Evolutionary conservation across 1,140 invertebrate species (phyloP).

Genomic region (Cotesia typhae): DNA sequence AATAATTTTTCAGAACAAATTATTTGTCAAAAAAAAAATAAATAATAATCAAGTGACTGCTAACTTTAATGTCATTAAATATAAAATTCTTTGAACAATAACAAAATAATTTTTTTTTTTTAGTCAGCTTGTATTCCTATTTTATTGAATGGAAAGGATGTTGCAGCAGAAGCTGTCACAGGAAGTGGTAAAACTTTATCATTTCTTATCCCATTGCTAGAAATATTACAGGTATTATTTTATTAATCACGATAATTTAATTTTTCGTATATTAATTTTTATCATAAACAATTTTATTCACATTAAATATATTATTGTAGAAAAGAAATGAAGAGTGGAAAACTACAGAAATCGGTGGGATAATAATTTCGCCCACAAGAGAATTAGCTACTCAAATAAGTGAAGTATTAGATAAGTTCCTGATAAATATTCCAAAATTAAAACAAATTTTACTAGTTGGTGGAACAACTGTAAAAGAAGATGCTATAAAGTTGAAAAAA

Average conservation of each 20-base stretch:
- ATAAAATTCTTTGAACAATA: slow-evolving; percentile 5
- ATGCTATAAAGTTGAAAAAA: slow-evolving; percentile 75
- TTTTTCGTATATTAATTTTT: neutral
- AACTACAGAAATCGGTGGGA: slow-evolving; percentile 82
- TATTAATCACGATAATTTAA: slow-evolving; percentile 8
- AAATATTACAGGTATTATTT: slow-evolving; percentile 78
- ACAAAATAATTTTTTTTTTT: neutral
- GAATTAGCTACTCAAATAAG: slow-evolving; percentile 91
- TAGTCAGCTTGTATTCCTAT: slow-evolving; percentile 92
- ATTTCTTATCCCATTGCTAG: slow-evolving; percentile 90
- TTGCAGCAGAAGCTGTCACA: slow-evolving; percentile 96
- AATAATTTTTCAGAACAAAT: too few relatives aligned
- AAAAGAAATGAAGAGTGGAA: slow-evolving; percentile 69
- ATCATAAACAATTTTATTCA: neutral
- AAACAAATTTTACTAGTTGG: slow-evolving; percentile 80
- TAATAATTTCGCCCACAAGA: slow-evolving; percentile 93
- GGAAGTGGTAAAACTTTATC: slow-evolving; percentile 97
- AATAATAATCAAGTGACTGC: neutral
- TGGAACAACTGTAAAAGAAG: slow-evolving; percentile 78
- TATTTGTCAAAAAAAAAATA: neutral
- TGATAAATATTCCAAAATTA: slow-evolving; percentile 66
- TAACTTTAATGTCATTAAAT: neutral
- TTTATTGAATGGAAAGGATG: slow-evolving; percentile 89
- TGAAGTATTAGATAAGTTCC: slow-evolving; percentile 75
- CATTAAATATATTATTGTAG: slow-evolving; percentile 42